Evolutionary conservation across 2,113 vertebrate genomes (phyloP), one percentile per base, ranked within the genome.

Genomic region (Galeopterus variegatus): DNA sequence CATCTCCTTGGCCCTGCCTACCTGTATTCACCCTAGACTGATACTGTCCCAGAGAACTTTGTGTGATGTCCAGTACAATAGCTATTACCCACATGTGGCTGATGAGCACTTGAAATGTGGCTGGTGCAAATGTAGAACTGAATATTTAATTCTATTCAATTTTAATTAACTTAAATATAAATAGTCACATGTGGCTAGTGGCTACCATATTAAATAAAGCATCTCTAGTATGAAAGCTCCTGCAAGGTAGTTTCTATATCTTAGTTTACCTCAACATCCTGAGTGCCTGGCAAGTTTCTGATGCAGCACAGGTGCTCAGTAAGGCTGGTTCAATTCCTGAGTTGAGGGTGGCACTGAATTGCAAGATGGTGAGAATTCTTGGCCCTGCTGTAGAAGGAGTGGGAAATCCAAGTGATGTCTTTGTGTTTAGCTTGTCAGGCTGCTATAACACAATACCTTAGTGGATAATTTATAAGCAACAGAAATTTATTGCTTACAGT

Each of bases 81-180:
- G 8, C 23, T n/a, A 33, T 26, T 12, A 58, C 33, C 28, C 50
- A 88, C 3, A 12, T 28, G 9, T 73, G 52, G n/a, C 33, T 67
- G 45, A 1, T 65, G 69, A n/a, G 17, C 79, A 17, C 8, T 41
- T 62, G n/a, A 50, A 86, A 33, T 81, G 7, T 60, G 12, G 31
- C 31, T 56, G 69, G 50, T 8, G 2, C 19, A 89, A 3, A 1
- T 72, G 19, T 72, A 18, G 21, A 67, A 45, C 14, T n/a, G 28
- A 84, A 48, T 28, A 56, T 58, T 58, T 94, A 60, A 80, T 36
- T 80, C 56, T 33, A 81, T 19, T 69, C 8, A 2, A n/a, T 65
- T 64, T 73, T 54, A 21, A 62, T 60, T 96, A 13, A 58, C 45
- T 93, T 70, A 65, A 91, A 65, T 84, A 45, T 73, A 48, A 82